phyloP scores from a whole-genome alignment of 2,888 invertebrate species.

The Pocota personata region DNA sequence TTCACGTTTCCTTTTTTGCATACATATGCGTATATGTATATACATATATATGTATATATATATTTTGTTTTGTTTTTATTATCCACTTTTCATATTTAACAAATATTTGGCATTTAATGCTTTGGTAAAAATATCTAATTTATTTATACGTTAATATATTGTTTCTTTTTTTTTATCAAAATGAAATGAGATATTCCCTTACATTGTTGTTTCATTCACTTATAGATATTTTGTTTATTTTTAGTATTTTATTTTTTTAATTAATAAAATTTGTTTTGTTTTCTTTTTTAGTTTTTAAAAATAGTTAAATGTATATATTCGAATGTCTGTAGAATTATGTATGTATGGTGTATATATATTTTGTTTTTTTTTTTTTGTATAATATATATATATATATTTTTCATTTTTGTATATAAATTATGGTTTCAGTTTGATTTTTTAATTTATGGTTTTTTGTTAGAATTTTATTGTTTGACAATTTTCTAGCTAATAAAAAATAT shows the following conservation, averaged over 20 bases:
- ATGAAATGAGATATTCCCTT: conserved; percentile 72
- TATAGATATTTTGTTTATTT: conserved; percentile 73
- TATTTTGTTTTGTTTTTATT: conserved; percentile 35
- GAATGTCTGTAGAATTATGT: conserved; percentile 74
- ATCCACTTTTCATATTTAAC: conserved; percentile 75
- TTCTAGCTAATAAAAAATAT: conserved; percentile 68
- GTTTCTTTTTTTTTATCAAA: conserved; percentile 61
- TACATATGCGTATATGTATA: conserved; percentile 6
- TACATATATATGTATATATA: conserved; percentile 8
- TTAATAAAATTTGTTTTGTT: conserved; percentile 63
- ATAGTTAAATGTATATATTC: conserved; percentile 73
- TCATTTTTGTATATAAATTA: conserved; percentile 58
- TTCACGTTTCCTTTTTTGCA: conserved; percentile 45
- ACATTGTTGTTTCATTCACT: conserved; percentile 62
- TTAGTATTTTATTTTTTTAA: conserved; percentile 12
- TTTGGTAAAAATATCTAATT: conserved; percentile 76
- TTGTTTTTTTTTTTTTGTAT: conserved; percentile 42
- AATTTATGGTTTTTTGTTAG: conserved; percentile 37
- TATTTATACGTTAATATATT: conserved; percentile 66
- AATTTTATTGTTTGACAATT: conserved; percentile 57
- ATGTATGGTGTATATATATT: conserved; percentile 69
- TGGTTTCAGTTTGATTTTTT: conserved; percentile 66
- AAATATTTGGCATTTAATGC: conserved; percentile 77
- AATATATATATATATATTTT: conserved; percentile 52
- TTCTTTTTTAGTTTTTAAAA: conserved; percentile 54